phyloP scores from a whole-genome alignment of 2,888 invertebrate species.

The Nycteola revayana region DNA sequence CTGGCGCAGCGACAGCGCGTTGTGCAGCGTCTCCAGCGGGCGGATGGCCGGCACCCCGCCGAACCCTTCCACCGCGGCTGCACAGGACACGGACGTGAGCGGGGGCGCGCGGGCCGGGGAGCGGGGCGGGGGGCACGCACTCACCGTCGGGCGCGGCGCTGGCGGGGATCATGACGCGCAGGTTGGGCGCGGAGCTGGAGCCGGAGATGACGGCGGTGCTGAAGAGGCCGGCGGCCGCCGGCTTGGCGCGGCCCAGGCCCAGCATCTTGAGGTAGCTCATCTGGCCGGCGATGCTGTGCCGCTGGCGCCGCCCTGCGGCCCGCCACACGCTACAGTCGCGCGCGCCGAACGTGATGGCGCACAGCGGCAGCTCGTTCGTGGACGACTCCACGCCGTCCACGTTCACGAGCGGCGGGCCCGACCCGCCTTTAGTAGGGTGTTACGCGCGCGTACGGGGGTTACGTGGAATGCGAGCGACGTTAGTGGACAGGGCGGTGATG shows the following conservation, averaged over 20 bases:
- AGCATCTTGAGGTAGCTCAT: slow-evolving; percentile 96
- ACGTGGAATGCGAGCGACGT: slow-evolving; percentile 55
- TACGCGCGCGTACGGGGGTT: slow-evolving; percentile 40
- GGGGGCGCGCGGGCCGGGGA: not conserved
- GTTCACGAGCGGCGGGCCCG: slow-evolving; percentile 48
- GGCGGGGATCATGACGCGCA: slow-evolving; percentile 92
- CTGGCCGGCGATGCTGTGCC: slow-evolving; percentile 98
- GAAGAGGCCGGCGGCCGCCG: slow-evolving; percentile 93
- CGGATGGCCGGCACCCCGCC: slow-evolving; percentile 97
- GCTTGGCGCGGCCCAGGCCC: slow-evolving; percentile 85
- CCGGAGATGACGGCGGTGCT: slow-evolving; percentile 98
- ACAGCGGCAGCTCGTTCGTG: slow-evolving; percentile 41
- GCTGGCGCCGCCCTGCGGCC: slow-evolving; percentile 90
- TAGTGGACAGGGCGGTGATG: slow-evolving; percentile 56
- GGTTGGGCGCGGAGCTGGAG: slow-evolving; percentile 94
- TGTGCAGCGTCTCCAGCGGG: slow-evolving; percentile 98
- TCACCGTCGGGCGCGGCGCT: slow-evolving; percentile 89
- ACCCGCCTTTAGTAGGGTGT: slow-evolving; percentile 30
- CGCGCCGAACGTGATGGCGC: slow-evolving; percentile 61
- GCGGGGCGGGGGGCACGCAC: slow-evolving; percentile 33
- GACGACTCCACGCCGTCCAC: slow-evolving; percentile 77
- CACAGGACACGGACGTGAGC: slow-evolving; percentile 7
- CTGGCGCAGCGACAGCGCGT: slow-evolving; percentile 95
- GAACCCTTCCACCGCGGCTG: slow-evolving; percentile 90
- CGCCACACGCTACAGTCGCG: slow-evolving; percentile 55